Evolutionary conservation across 2,888 invertebrate species (phyloP), one percentile per base, ranked within the genome.

Genomic region (Ophioninae sp.): DNA sequence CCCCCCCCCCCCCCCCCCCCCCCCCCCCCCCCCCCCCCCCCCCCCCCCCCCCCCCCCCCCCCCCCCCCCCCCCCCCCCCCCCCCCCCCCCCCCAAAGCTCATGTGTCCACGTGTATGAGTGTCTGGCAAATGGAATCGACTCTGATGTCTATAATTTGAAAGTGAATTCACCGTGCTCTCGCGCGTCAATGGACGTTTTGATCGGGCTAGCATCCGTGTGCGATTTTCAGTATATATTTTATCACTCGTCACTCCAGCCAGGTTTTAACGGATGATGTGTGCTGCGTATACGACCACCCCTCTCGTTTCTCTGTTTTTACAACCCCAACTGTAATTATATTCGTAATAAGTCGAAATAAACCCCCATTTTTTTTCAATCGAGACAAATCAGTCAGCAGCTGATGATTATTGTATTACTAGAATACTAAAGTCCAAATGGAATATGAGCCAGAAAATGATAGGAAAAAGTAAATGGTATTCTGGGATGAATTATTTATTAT

Each of bases 91-190:
- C 44, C 63, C 58, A 13, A 10, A 74, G 79, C 79, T 79, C 73
- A 65, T 65, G 65, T 64, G 39, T 56, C 61, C 22, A 51, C 41
- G 44, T 78, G 56, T 58, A 41, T 44, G 73, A 39, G 56, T 78
- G 71, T 67, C 65, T 41, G 23, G 65, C 77, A 79, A 83, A 85
- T 81, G 75, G 78, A 83, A 78, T 81, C 85, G 75, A 75, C 79
- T 22, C 73, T 72, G 79, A 85, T 85, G 78, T 67, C 75, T 81
- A 85, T 83, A 85, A 85, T 83, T 83, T 83, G 61, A 78, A 71
- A 67, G 78, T 56, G 75, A 78, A 84, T 73, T 61, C 73, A 67
- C 72, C 72, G 72, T 73, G 64, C 78, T 77, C 77, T 78, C 83
- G 64, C 75, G 56, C 71, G 41, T 81, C 78, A 75, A 81, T 68